Base-by-base conservation (phyloP, 2,888 invertebrate species). In the Cryptosula pallasiana region DNA sequence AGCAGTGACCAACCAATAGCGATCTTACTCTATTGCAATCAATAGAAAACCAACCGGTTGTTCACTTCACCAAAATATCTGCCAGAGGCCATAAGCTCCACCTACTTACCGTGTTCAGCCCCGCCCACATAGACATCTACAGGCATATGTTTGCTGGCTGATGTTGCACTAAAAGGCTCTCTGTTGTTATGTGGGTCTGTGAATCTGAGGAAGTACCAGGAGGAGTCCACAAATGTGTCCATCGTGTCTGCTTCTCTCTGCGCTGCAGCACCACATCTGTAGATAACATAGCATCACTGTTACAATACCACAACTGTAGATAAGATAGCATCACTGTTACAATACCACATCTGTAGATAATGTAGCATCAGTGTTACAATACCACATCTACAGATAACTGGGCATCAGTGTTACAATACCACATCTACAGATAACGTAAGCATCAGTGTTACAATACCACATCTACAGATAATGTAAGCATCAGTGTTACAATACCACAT, bases 191-290 rank as follows among this genome's bases (percentile, higher is more conserved):
- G 81, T 0, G 92, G 87, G 86, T 98, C 96, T 76, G 95, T 87
- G 85, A 90, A 99, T 57, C 99, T 88, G 77, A 97, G 88, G 84
- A 90, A 99, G 83, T 99, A 99, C 99, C 99, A 99, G 0, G 96
- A 93, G 69, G 98, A 98, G 84, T 99, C 99, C 29, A 99, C 94
- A 88, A 99, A 99, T n/a, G 99, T 99, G 82, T 99, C 99, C 93
- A 99, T 93, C 0, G 99, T 99, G 83, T 99, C 99, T 0, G 92
- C 92, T 88, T 99, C 99, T 75, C 94, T 87, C 75, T 85, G 86
- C 0, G 95, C 95, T 72, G 87, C 79, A 0, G 87, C 85, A 2
- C 85, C 86, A 80, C 85, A 85, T 72, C 83, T 83, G 70, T 29
- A 72, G 16, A 45, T 45, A 45, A 13, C 5, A 45, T 20, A 45